A percentile compares a stretch with the other conserved stretches of the same genome.
These are phyloP conservation scores for Zoanthus solanderi DNA, from an alignment of 92 coral and sea anemone genomes.

Conservation along the genomic window DNA sequence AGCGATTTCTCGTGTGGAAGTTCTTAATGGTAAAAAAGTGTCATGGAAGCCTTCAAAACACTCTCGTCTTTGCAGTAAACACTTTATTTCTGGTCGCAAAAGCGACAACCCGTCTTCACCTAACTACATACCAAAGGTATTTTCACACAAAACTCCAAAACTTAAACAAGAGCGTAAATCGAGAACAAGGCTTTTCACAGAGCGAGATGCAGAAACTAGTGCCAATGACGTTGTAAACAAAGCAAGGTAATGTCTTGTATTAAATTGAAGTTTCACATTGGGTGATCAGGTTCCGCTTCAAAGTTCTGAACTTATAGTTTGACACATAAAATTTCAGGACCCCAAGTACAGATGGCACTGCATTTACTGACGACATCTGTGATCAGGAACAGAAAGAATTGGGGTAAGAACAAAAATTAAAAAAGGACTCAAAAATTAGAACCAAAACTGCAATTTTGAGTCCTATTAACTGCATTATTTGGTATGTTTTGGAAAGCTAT, in stretches of 20 bases:
- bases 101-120: slow-evolving; percentile 29
- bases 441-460: slow-evolving; percentile 49
- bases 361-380: slow-evolving; percentile 8
- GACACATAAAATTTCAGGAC: slow-evolving; percentile 6
- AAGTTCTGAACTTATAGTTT: slow-evolving; percentile 5
- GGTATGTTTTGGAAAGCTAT: slow-evolving; percentile 54
- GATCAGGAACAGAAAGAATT: slow-evolving; percentile 10
- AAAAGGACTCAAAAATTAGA: slow-evolving; percentile 53
- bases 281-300: slow-evolving; percentile 10
- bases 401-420: slow-evolving; percentile 5
- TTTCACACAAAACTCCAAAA: slow-evolving; percentile 1
- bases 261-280: neutral
- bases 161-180: slow-evolving; percentile 1
- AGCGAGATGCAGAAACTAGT: neutral
- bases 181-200: neutral
- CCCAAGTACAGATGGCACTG: slow-evolving; percentile 10
- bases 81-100: slow-evolving; percentile 41
- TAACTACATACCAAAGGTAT: slow-evolving; percentile 26
- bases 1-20: slow-evolving; percentile 29
- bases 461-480: slow-evolving; percentile 59
- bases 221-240: neutral
- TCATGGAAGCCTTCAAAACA: slow-evolving; percentile 24
- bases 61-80: slow-evolving; percentile 41
- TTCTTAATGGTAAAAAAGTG: slow-evolving; percentile 1
- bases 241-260: slow-evolving; percentile 9